Conservation (phyloP, 2,113 vertebrate genomes). For the Silurus meridionalis region DNA sequence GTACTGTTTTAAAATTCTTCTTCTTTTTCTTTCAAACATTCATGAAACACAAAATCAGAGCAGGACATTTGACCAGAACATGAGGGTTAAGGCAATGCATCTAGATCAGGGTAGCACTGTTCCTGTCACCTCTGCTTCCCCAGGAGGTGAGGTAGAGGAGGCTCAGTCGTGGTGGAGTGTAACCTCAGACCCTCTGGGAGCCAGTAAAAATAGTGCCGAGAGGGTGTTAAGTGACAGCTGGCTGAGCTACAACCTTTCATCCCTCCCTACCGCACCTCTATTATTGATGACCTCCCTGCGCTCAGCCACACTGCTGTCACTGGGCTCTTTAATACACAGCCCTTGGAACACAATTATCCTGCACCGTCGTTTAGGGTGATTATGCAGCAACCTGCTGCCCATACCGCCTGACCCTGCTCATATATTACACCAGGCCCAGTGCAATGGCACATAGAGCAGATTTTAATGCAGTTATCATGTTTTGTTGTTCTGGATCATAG, state of each 20-base stretch:
- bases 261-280: slow-evolving; percentile 57
- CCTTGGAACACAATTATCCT: slow-evolving; percentile 57
- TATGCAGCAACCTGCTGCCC: slow-evolving; percentile 43
- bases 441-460: slow-evolving; percentile 4
- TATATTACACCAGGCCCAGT: slow-evolving; percentile 41
- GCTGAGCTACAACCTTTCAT: slow-evolving; percentile 66
- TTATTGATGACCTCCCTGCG: slow-evolving; percentile 60
- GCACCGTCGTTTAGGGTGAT: slow-evolving; percentile 50
- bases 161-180: slow-evolving; percentile 48
- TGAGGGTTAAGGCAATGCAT: neutral
- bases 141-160: slow-evolving; percentile 39
- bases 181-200: slow-evolving; percentile 72
- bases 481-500: neutral
- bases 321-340: slow-evolving; percentile 54
- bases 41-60: neutral
- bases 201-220: slow-evolving; percentile 67
- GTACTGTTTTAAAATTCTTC: too few relatives aligned
- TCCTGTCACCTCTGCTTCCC: slow-evolving; percentile 47
- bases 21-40: too few relatives aligned
- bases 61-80: slow-evolving; percentile 16
- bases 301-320: slow-evolving; percentile 51
- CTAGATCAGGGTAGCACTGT: slow-evolving; percentile 1
- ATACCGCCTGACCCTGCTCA: slow-evolving; percentile 1
- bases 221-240: slow-evolving; percentile 59
- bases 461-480: neutral